Conservation (phyloP, 2,113 vertebrate genomes). For the Proterorhinus semilunaris region DNA sequence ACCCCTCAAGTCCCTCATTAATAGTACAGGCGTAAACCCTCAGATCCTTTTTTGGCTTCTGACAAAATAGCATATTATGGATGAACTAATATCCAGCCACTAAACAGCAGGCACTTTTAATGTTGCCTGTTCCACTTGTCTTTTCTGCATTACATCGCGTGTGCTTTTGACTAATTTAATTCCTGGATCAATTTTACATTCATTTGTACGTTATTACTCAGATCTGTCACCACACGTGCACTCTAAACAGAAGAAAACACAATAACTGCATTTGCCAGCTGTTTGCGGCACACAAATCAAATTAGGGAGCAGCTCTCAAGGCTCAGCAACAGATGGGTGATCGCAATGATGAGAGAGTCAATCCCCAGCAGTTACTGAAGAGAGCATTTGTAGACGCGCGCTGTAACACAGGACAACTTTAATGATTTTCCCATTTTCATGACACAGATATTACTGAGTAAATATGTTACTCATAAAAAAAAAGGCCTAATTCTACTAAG, state of each 20-base stretch:
- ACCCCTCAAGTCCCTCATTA: too few relatives aligned
- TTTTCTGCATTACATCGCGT: constrained; percentile 24
- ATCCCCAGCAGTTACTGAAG: constrained; percentile 59
- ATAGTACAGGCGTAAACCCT: too few relatives aligned
- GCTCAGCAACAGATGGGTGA: constrained; percentile 72
- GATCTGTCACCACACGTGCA: constrained; percentile 71
- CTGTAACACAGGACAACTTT: constrained; percentile 24
- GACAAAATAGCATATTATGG: too few relatives aligned
- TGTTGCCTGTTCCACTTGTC: constrained; percentile 33
- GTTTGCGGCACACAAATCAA: constrained; percentile 70
- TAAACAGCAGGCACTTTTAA: constrained; percentile 11
- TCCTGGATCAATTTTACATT: constrained; percentile 62
- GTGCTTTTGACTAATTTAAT: constrained; percentile 63
- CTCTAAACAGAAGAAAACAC: constrained; percentile 68
- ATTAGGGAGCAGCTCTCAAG: constrained; percentile 67
- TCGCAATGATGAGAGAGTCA: constrained; percentile 48
- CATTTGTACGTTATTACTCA: constrained; percentile 64
- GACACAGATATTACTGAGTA: constrained; percentile 22
- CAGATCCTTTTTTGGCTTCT: too few relatives aligned
- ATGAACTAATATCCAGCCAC: not conserved
- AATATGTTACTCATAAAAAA: not conserved
- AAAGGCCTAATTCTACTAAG: too few relatives aligned
- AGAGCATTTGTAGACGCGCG: constrained; percentile 24
- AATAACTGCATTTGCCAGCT: constrained; percentile 74
- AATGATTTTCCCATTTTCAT: constrained; percentile 42